Evolutionary conservation across 2,797 vertebrate species (phyloP).

Genomic region (Pseudocheirus occidentalis): DNA sequence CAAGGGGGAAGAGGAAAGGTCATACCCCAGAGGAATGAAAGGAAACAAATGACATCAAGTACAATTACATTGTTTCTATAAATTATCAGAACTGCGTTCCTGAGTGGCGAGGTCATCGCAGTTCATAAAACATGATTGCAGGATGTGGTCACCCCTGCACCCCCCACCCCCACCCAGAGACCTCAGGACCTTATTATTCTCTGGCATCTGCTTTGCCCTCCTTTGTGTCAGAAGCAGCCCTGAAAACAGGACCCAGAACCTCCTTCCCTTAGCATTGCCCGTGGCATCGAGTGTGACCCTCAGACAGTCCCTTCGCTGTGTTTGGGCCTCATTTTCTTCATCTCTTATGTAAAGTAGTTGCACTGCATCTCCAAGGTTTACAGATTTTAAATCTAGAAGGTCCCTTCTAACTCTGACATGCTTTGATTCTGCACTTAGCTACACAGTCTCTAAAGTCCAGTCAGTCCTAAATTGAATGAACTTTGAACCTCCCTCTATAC

Average conservation of each 20-base stretch:
- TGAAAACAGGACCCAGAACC: constrained; percentile 26
- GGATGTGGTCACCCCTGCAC: constrained; percentile 78
- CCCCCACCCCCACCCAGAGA: constrained; percentile 49
- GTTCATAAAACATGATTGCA: constrained; percentile 78
- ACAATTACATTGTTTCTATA: constrained; percentile 80
- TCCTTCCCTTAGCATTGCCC: constrained; percentile 15
- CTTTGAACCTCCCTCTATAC: neutral
- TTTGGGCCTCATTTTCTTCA: neutral
- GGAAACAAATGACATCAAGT: constrained; percentile 80
- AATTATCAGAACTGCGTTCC: constrained; percentile 79
- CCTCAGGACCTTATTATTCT: constrained; percentile 75
- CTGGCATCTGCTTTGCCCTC: constrained; percentile 76
- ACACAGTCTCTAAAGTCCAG: neutral
- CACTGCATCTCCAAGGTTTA: neutral
- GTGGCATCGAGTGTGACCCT: neutral
- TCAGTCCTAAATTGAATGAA: neutral
- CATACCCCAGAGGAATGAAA: constrained; percentile 78
- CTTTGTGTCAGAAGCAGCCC: constrained; percentile 72
- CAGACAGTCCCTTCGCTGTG: neutral
- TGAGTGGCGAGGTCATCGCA: constrained; percentile 72
- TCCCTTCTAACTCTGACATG: neutral
- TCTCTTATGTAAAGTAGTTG: neutral
- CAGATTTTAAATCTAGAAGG: neutral
- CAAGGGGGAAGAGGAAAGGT: constrained; percentile 72
- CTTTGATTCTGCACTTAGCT: neutral